These are phyloP conservation scores for Erynnis tages DNA, from an alignment of 2,888 invertebrate species.

Conservation along the genomic window DNA sequence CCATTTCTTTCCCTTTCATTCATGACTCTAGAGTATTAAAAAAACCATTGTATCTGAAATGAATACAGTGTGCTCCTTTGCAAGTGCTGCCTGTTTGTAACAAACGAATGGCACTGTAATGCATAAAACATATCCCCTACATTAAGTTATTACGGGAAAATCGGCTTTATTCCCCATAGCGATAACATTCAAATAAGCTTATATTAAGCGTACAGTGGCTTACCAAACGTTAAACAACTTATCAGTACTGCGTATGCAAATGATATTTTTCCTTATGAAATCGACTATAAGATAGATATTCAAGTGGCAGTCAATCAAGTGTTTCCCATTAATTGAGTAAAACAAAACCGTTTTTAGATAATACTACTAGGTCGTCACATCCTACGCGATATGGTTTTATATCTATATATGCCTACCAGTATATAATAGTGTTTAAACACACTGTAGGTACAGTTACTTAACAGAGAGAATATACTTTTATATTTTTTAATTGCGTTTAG, in stretches of 20 bases:
- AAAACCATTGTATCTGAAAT: constrained; percentile 1
- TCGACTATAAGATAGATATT: not conserved
- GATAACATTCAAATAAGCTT: constrained; percentile 45
- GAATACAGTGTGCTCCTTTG: constrained; percentile 15
- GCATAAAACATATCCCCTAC: constrained; percentile 19
- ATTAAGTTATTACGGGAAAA: constrained; percentile 43
- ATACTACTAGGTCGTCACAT: constrained; percentile 48
- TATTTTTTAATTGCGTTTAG: no score
- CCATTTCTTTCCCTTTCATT: constrained; percentile 7
- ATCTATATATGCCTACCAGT: no score
- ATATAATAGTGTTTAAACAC: no score
- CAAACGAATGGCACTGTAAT: constrained; percentile 25
- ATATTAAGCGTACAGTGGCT: constrained; percentile 30
- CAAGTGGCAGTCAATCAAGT: not conserved
- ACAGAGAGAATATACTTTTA: no score
- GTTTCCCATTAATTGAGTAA: constrained; percentile 18
- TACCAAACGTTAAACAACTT: constrained; percentile 23
- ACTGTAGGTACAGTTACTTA: no score
- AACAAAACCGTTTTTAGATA: constrained; percentile 45
- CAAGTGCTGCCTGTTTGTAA: constrained; percentile 22
- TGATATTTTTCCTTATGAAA: constrained; percentile 5
- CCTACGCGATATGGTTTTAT: constrained; percentile 51
- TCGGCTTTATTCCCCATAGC: constrained; percentile 44
- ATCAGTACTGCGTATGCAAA: constrained; percentile 5
- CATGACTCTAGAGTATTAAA: constrained; percentile 6